phyloP scores from a whole-genome alignment of 2,113 vertebrate genomes.

The Muntiacus reevesi region DNA sequence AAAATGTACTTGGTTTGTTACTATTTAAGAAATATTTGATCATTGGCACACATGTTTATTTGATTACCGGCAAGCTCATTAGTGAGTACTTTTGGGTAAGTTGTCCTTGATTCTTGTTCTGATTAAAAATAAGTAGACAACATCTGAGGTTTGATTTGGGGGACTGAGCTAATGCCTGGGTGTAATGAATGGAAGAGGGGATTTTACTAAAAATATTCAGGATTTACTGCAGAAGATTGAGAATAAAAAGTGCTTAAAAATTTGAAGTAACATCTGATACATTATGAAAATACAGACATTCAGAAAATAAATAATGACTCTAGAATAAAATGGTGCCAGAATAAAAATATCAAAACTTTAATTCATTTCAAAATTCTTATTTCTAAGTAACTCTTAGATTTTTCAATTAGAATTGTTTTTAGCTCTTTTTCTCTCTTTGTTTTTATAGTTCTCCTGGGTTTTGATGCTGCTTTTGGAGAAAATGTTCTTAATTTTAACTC shows the following conservation, averaged over 20 bases:
- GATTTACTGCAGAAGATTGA: neutral
- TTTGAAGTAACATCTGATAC: neutral
- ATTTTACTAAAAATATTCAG: neutral
- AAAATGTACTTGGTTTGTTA: neutral
- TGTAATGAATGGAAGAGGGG: neutral
- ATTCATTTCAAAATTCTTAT: constrained; percentile 7
- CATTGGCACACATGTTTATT: neutral
- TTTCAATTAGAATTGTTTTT: neutral
- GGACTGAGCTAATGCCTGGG: neutral
- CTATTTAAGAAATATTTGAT: neutral
- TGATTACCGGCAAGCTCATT: neutral
- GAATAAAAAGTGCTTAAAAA: neutral
- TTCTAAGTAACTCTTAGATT: neutral
- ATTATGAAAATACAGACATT: neutral
- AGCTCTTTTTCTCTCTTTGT: neutral
- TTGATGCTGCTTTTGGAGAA: neutral
- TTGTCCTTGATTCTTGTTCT: neutral
- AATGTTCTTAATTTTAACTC: constrained; percentile 11
- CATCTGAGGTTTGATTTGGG: neutral
- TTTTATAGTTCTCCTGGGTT: neutral
- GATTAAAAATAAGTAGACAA: constrained; percentile 8
- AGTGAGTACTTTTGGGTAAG: neutral
- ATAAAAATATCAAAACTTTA: neutral
- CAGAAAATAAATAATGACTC: neutral
- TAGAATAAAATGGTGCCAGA: neutral